A percentile compares a stretch with the other conserved stretches of the same genome.
These are phyloP conservation scores for Clitarchus hookeri DNA, from an alignment of 2,888 invertebrate species.

Conservation along the genomic window DNA sequence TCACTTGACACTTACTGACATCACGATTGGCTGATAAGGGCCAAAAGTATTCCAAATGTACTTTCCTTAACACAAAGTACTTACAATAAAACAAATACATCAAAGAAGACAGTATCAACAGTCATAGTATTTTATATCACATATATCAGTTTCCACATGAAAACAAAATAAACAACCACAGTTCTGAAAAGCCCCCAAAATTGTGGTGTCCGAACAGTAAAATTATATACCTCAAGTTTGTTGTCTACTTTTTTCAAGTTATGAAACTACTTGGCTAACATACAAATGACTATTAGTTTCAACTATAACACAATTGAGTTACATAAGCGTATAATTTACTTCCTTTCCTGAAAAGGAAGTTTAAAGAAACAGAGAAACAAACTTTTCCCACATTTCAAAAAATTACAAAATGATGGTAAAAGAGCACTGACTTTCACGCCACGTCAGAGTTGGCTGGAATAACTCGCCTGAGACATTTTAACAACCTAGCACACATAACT, in stretches of 20 bases:
- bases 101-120: background rate
- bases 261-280: constrained; percentile 33
- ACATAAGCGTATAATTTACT: constrained; percentile 37
- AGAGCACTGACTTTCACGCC: background rate
- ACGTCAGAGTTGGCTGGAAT: background rate
- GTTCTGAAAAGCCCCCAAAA: background rate
- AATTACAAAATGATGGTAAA: background rate
- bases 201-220: background rate
- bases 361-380: constrained; percentile 5
- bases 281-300: constrained; percentile 38
- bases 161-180: constrained; percentile 4
- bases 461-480: background rate
- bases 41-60: background rate
- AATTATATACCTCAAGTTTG: background rate
- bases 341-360: constrained; percentile 28
- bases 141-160: background rate
- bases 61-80: background rate
- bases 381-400: constrained; percentile 10
- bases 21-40: background rate
- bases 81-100: constrained; percentile 14
- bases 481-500: constrained; percentile 5
- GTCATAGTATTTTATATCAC: constrained; percentile 5
- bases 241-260: background rate
- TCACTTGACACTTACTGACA: background rate
- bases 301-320: constrained; percentile 22